These are phyloP conservation scores for Lepidurus arcticus DNA, from an alignment of 1,140 invertebrate species.

Conservation along the genomic window DNA sequence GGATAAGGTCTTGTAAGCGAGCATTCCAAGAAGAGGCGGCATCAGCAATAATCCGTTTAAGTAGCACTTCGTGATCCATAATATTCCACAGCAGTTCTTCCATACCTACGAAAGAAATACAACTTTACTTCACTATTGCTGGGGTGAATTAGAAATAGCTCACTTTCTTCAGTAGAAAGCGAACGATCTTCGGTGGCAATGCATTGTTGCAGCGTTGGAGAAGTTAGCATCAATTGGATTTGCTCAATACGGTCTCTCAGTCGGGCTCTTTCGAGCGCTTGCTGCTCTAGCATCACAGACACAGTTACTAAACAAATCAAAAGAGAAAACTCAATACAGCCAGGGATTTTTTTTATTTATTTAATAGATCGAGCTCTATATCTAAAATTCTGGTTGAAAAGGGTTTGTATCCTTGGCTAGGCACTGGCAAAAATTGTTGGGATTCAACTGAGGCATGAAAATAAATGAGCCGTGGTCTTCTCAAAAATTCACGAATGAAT, in stretches of 20 bases:
- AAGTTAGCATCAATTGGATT: conserved; percentile 62
- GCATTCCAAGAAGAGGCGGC: conserved; percentile 60
- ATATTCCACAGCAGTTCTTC: conserved; percentile 48
- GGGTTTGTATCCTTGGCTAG: too few relatives aligned
- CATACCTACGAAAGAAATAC: conserved; percentile 7
- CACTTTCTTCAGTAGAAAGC: conserved; percentile 25
- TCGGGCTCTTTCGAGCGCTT: conserved; percentile 58
- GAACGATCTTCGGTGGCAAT: conserved; percentile 40
- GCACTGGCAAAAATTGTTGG: too few relatives aligned
- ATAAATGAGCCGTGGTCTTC: too few relatives aligned
- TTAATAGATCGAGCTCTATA: too few relatives aligned
- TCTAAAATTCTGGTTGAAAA: too few relatives aligned
- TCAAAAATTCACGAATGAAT: too few relatives aligned
- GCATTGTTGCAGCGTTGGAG: conserved; percentile 53
- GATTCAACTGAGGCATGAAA: too few relatives aligned
- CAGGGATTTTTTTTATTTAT: neutral
- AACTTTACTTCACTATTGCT: neutral
- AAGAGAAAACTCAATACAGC: conserved; percentile 11
- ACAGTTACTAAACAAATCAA: conserved; percentile 37
- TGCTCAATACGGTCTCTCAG: conserved; percentile 70
- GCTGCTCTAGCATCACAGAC: conserved; percentile 50
- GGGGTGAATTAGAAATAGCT: neutral
- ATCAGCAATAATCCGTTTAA: conserved; percentile 60
- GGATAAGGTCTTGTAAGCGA: conserved; percentile 49
- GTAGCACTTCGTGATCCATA: conserved; percentile 56